Evolutionary conservation across 1,140 invertebrate species (phyloP).

Genomic region (Bombus difficillimus): DNA sequence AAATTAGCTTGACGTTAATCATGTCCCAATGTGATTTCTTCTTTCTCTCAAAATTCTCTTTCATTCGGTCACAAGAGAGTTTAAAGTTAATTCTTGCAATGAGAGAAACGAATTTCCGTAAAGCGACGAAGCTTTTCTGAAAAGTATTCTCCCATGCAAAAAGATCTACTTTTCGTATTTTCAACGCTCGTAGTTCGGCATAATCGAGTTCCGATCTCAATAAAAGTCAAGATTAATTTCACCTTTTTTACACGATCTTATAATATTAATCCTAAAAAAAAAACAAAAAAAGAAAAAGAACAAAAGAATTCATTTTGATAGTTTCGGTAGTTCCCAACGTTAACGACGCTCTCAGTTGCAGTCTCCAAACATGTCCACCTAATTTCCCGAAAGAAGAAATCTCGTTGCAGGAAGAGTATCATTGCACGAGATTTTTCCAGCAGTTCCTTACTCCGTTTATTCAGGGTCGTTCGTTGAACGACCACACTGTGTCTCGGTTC

Average conservation of each 20-base stretch:
- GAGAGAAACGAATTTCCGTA: too few species aligned
- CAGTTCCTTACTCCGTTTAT: neutral
- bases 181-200: neutral
- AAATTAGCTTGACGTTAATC: neutral
- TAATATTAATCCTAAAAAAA: neutral
- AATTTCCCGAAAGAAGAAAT: neutral
- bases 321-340: neutral
- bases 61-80: too few species aligned
- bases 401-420: neutral
- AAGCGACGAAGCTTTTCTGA: too few species aligned
- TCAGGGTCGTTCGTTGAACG: neutral
- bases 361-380: neutral
- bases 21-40: too few species aligned
- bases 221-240: neutral
- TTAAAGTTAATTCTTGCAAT: too few species aligned
- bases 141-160: too few species aligned
- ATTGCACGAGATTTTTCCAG: slow-evolving; percentile 3
- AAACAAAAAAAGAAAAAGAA: too few species aligned
- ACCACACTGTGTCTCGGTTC: neutral
- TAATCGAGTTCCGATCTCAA: neutral
- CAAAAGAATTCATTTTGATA: neutral
- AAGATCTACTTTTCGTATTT: too few species aligned
- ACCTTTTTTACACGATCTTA: neutral
- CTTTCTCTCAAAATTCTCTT: too few species aligned
- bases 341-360: neutral